These are phyloP conservation scores for Porites cylindrica DNA, from an alignment of 92 coral and sea anemone genomes.

Conservation along the genomic window DNA sequence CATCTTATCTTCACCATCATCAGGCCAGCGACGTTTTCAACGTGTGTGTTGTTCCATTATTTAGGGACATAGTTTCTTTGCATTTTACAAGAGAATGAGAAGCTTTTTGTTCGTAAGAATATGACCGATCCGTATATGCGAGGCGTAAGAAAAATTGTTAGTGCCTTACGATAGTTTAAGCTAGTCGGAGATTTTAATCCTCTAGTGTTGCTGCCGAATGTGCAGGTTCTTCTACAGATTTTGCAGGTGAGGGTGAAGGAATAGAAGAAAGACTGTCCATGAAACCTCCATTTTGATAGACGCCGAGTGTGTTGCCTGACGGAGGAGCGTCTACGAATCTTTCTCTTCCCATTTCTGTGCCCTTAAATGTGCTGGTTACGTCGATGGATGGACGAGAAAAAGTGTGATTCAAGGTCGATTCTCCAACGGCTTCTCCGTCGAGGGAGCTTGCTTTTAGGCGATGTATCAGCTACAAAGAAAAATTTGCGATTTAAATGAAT, in stretches of 20 bases:
- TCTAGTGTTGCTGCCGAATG: neutral
- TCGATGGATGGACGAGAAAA: constrained; percentile 20
- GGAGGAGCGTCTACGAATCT: constrained; percentile 16
- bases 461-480: constrained; percentile 19
- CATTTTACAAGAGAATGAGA: too few relatives aligned
- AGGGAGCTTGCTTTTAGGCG: constrained; percentile 31
- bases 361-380: constrained; percentile 17
- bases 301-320: neutral
- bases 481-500: neutral
- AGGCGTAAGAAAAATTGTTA: too few relatives aligned
- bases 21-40: too few relatives aligned
- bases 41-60: too few relatives aligned
- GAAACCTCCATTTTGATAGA: constrained; percentile 12
- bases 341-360: constrained; percentile 30
- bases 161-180: neutral
- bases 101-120: too few relatives aligned
- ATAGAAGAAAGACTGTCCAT: neutral
- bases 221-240: neutral
- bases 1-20: too few relatives aligned
- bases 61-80: too few relatives aligned
- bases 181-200: neutral
- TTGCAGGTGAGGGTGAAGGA: constrained; percentile 13
- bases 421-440: constrained; percentile 21
- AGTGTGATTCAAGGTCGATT: constrained; percentile 5
- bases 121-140: too few relatives aligned